These are phyloP conservation scores for Tenthredo mesomela DNA, from an alignment of 2,888 invertebrate species.

Conservation along the genomic window DNA sequence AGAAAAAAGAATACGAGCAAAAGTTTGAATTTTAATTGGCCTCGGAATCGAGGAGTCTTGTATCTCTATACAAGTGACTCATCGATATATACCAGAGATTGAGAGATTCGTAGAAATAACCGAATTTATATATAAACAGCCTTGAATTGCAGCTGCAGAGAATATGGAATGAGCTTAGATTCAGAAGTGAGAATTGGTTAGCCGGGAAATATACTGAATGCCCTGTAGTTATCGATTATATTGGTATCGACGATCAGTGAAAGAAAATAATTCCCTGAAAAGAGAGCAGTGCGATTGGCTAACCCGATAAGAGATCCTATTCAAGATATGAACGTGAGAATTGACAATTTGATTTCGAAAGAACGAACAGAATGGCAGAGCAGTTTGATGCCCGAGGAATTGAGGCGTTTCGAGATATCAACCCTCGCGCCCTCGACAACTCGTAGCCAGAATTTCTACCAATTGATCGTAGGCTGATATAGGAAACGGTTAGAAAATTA, in stretches of 20 bases:
- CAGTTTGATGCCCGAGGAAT: conserved; percentile 34
- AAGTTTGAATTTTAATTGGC: neutral
- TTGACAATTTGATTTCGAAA: conserved; percentile 39
- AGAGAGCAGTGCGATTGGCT: neutral
- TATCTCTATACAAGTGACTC: neutral
- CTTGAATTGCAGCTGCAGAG: neutral
- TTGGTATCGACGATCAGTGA: neutral
- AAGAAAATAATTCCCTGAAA: neutral
- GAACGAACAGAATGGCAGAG: conserved; percentile 28
- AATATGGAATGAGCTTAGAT: neutral
- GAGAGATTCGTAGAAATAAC: neutral
- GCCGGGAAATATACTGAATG: neutral
- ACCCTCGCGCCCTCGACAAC: neutral
- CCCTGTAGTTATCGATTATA: neutral
- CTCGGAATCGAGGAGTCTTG: neutral
- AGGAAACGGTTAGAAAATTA: conserved; percentile 22
- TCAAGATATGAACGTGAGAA: conserved; percentile 32
- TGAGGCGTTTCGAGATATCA: neutral
- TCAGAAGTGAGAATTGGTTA: neutral
- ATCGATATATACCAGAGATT: neutral
- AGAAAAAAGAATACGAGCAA: neutral
- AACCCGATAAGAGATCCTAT: conserved; percentile 8
- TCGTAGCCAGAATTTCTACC: conserved; percentile 5
- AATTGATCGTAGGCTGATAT: conserved; percentile 36
- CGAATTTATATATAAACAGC: neutral